phyloP scores from a whole-genome alignment of 2,797 vertebrate genomes.

The Rallus crepitans region DNA sequence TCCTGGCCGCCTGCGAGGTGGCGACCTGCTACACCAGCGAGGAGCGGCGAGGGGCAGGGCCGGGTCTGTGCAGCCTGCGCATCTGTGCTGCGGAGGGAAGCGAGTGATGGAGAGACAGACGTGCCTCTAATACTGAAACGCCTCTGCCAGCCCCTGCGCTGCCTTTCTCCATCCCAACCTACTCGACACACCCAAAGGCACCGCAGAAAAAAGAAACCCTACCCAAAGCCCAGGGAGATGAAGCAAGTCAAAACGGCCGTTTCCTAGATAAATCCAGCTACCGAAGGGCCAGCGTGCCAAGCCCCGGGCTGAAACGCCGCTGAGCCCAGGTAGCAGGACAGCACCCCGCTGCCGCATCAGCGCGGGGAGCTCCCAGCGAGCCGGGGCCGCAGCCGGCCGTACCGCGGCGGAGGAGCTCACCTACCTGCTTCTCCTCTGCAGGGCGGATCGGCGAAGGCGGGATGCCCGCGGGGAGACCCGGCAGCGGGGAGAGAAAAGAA shows the following conservation, averaged over 20 bases:
- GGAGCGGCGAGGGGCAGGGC: not conserved
- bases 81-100: not conserved
- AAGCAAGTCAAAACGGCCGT: not conserved
- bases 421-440: conserved; percentile 72
- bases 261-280: not conserved
- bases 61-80: not conserved
- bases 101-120: not conserved
- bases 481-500: conserved; percentile 44
- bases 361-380: conserved; percentile 15
- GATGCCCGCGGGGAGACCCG: not conserved
- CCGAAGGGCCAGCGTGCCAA: not conserved
- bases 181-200: not conserved
- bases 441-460: conserved; percentile 7
- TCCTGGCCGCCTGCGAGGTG: not conserved
- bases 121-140: not conserved
- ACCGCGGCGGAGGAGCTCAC: not conserved
- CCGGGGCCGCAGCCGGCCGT: not conserved
- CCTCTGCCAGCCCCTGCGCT: not conserved
- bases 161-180: not conserved
- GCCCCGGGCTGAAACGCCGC: not conserved
- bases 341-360: not conserved
- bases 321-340: not conserved
- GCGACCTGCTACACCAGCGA: not conserved
- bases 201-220: not conserved
- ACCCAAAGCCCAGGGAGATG: not conserved